Conservation (phyloP, 2,113 vertebrate species). For the Saguinus imperator region DNA sequence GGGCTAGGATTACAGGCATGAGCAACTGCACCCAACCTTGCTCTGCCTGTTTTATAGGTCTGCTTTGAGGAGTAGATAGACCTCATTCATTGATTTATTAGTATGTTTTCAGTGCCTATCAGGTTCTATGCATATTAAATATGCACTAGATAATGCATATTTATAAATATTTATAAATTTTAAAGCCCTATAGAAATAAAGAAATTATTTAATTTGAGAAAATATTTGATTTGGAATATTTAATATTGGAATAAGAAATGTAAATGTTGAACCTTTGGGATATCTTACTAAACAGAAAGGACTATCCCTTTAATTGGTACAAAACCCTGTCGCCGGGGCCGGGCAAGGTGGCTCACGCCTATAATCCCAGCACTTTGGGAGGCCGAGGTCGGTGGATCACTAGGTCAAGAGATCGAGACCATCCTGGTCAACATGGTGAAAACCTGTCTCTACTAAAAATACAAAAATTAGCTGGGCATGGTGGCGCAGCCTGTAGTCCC, state of each 20-base stretch:
- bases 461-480: too few species aligned
- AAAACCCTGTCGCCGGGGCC: neutral
- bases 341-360: too few species aligned
- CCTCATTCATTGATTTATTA: neutral
- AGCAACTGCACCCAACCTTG: neutral
- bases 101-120: neutral
- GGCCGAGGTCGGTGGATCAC: too few species aligned
- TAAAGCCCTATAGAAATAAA: constrained; percentile 33
- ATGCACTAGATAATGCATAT: neutral
- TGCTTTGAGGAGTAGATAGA: neutral
- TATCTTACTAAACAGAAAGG: constrained; percentile 37
- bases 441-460: too few species aligned
- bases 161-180: constrained; percentile 45
- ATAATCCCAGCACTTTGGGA: too few species aligned
- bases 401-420: too few species aligned
- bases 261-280: neutral
- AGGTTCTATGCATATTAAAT: neutral
- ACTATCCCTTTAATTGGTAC: neutral
- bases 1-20: too few species aligned
- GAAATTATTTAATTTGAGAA: constrained; percentile 29
- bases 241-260: constrained; percentile 31
- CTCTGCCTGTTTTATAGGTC: neutral
- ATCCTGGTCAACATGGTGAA: too few species aligned
- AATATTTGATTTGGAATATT: constrained; percentile 34
- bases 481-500: too few species aligned